Conservation (phyloP, 2,113 vertebrate genomes). For the Arizona elegans region DNA sequence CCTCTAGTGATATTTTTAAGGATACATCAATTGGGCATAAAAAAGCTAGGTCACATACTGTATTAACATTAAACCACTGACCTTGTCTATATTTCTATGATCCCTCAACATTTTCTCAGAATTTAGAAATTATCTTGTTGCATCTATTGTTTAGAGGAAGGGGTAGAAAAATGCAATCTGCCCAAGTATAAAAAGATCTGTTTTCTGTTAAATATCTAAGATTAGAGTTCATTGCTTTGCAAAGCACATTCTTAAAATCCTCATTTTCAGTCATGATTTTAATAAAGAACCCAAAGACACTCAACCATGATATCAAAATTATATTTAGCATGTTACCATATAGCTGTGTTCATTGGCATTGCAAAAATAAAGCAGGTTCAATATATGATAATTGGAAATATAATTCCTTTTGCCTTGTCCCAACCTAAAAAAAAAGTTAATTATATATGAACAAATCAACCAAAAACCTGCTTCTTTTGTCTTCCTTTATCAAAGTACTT, state of each 20-base stretch:
- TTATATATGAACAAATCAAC: constrained; percentile 8
- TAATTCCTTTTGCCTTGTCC: not conserved
- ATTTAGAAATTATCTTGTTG: not conserved
- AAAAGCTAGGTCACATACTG: not conserved
- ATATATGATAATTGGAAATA: constrained; percentile 1
- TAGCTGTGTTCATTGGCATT: constrained; percentile 17
- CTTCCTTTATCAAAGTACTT: not conserved
- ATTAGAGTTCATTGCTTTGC: not conserved
- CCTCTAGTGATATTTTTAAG: not conserved
- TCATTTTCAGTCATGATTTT: not conserved
- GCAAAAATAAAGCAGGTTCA: constrained; percentile 27
- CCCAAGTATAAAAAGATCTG: not conserved
- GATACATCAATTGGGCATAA: not conserved
- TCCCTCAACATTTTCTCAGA: not conserved
- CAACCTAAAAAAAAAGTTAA: not conserved
- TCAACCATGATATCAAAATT: constrained; percentile 9
- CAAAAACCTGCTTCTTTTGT: not conserved
- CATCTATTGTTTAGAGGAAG: not conserved
- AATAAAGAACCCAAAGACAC: constrained; percentile 14
- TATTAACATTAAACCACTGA: not conserved
- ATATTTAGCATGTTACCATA: not conserved
- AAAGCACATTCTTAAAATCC: not conserved
- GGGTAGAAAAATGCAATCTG: not conserved
- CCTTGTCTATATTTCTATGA: not conserved
- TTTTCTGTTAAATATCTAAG: not conserved